phyloP scores from a whole-genome alignment of 2,113 vertebrate genomes.

The Eptatretus burgeri region DNA sequence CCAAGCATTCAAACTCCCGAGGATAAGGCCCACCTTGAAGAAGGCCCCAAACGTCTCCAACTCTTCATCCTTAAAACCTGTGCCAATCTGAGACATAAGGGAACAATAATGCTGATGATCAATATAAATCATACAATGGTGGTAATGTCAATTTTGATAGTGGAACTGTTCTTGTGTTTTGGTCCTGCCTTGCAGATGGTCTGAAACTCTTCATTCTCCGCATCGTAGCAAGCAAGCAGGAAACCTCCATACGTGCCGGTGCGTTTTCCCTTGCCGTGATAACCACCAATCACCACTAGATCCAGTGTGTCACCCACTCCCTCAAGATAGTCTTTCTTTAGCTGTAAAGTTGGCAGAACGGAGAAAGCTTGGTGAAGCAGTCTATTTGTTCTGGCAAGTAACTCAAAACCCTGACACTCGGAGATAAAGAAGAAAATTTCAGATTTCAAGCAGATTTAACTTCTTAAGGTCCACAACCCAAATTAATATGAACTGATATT shows the following conservation, averaged over 20 bases:
- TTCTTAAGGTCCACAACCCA: too few species aligned
- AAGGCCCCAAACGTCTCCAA: slow-evolving; percentile 36
- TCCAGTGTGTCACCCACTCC: slow-evolving; percentile 51
- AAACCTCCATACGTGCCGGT: slow-evolving; percentile 48
- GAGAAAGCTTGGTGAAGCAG: too few species aligned
- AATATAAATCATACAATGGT: too few species aligned
- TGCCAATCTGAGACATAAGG: slow-evolving; percentile 30
- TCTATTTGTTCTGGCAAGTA: too few species aligned
- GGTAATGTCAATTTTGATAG: too few species aligned
- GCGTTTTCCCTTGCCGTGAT: slow-evolving; percentile 47
- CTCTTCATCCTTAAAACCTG: slow-evolving; percentile 55
- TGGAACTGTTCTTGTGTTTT: neutral
- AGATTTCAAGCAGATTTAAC: too few species aligned
- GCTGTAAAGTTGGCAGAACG: slow-evolving; percentile 14
- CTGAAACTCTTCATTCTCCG: slow-evolving; percentile 54
- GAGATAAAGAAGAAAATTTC: too few species aligned
- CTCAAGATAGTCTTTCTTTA: slow-evolving; percentile 68
- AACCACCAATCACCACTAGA: slow-evolving; percentile 53
- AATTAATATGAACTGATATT: too few species aligned
- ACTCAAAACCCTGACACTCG: too few species aligned
- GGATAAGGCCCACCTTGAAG: slow-evolving; percentile 25
- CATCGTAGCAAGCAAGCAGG: slow-evolving; percentile 43
- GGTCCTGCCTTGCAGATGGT: slow-evolving; percentile 45
- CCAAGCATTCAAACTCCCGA: too few species aligned
- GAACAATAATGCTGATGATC: too few species aligned